Base-by-base conservation (phyloP, 2,797 vertebrate genomes). In the Tangara arthus region DNA sequence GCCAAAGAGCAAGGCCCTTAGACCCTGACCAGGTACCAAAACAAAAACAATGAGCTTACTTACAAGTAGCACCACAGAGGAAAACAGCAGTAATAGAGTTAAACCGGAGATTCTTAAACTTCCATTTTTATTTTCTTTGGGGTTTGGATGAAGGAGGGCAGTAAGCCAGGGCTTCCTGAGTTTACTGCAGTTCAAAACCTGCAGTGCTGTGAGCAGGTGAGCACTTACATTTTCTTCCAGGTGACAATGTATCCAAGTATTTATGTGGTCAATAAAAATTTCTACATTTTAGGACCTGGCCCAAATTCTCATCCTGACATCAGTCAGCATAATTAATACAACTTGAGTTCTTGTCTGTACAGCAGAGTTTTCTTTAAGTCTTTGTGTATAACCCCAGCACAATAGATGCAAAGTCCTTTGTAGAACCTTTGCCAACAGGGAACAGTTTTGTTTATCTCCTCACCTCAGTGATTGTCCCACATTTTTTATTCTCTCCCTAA, bases 391-490 rank as follows among this genome's bases (percentile, higher is more conserved):
- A 70, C 52, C 60, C 18, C 64, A 72, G 56, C 42, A 90, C 7
- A 80, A 49, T 6, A 68, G 34, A 63, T 2, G 6, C 24, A 46
- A 77, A 5, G 37, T 21, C 61, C 39, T 91, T 71, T 37, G 32
- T 7, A 34, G 63, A 89, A 53, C 42, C 35, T 88, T 71, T 61
- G 75, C 56, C 47, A 55, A 42, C 60, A 70, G 16, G 50, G 35
- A 91, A 39, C 22, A 59, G 32, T 47, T 87, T 44, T 84, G 61
- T 89, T 95, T 92, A 56, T 81, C 77, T 78, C 73, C 77, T 81
- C 57, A 83, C 85, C 69, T 93, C 82, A 73, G 44, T 82, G 71
- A 60, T 6, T 76, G 60, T 85, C 68, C 64, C 60, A 70, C 64
- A 26, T 53, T 63, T 92, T 78, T 89, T 87, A 65, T 49, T 64